Conservation (phyloP, 2,797 vertebrate species). For the Crocidura indochinensis region DNA sequence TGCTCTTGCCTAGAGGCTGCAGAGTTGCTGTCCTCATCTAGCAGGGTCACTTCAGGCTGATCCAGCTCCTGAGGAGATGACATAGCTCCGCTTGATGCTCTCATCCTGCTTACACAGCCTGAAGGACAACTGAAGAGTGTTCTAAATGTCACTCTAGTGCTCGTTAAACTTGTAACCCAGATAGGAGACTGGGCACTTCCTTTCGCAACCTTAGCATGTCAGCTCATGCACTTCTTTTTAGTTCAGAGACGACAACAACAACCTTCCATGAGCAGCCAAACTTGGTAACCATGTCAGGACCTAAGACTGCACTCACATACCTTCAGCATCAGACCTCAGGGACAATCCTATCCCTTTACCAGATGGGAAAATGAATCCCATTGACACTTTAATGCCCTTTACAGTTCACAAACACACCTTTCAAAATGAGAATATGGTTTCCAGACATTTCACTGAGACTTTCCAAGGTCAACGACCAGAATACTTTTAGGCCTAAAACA, state of each 20-base stretch:
- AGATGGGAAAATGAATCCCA: not conserved
- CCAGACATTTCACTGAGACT: not conserved
- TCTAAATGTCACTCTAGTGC: not conserved
- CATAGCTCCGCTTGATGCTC: not conserved
- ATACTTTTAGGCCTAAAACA: not conserved
- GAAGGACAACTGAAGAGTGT: rapidly evolving
- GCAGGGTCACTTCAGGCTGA: not conserved
- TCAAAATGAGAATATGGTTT: not conserved
- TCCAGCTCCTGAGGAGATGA: not conserved
- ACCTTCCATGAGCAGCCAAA: not conserved
- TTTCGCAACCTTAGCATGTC: not conserved
- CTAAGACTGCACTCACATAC: not conserved
- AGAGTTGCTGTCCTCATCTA: not conserved
- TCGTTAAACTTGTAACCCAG: not conserved
- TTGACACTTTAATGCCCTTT: not conserved
- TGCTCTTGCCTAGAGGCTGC: not conserved
- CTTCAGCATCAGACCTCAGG: rapidly evolving
- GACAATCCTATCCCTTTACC: not conserved
- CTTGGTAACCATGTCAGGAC: not conserved
- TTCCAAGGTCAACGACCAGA: not conserved
- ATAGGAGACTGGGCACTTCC: not conserved
- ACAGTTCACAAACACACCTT: not conserved
- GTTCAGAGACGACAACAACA: not conserved
- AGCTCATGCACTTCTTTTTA: rapidly evolving
- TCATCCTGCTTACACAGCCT: not conserved